Conservation (phyloP, 2,113 vertebrate species). For the Sprattus sprattus region DNA sequence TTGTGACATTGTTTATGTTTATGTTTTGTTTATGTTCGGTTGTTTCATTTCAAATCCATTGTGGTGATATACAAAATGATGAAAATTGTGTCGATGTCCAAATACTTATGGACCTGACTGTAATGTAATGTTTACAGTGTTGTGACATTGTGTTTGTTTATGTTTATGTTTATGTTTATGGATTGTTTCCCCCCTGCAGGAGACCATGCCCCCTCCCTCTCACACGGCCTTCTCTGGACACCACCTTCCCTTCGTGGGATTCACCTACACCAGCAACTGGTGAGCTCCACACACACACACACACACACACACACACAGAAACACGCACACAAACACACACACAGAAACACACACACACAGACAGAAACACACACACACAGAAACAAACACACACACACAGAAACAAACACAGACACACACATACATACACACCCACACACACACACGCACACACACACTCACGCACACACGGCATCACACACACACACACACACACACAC, state of each 20-base stretch:
- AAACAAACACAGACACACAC: not conserved
- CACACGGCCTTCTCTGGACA: constrained; percentile 97
- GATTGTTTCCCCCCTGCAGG: constrained; percentile 66
- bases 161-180: constrained; percentile 19
- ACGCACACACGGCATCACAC: not conserved
- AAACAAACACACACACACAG: not conserved
- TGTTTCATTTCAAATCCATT: no score
- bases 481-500: not conserved
- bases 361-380: not conserved
- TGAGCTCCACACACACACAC: constrained; percentile 65
- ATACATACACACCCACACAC: not conserved
- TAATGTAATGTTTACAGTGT: not conserved
- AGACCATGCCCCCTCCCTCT: constrained; percentile 95
- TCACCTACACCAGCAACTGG: constrained; percentile 98
- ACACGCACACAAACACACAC: not conserved
- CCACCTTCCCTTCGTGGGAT: constrained; percentile 97
- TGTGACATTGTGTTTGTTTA: constrained; percentile 16
- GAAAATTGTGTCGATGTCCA: no score
- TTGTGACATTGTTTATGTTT: no score
- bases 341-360: not conserved
- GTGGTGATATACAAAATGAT: no score
- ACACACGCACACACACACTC: not conserved
- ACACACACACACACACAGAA: not conserved
- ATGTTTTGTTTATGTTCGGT: no score
- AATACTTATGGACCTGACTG: no score